Evolutionary conservation across 2,113 vertebrate species (phyloP), one percentile per base, ranked within the genome.

Genomic region (Podiceps cristatus): DNA sequence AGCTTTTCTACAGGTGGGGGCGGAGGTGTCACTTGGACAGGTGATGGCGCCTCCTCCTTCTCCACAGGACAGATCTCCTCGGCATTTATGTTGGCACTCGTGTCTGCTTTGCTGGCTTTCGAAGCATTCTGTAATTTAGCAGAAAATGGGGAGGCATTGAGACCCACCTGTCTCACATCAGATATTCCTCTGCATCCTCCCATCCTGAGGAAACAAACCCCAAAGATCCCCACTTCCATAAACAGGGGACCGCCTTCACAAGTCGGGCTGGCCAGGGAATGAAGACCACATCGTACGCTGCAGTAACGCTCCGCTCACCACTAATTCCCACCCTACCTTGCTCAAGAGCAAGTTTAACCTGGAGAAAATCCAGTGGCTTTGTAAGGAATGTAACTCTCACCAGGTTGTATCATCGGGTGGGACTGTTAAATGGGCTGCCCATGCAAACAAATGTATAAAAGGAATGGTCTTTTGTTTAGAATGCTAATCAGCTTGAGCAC

Each of bases 71-170:
- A 98, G 7, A 98, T 78, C 69, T 99, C 98, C 92, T 99, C 99
- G 0, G 98, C 91, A 1, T 98, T 98, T 44, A 97, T 72, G 81
- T 98, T 99, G 40, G 98, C 97, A 97, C 98, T 98, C 40, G 93
- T 95, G 91, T 99, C 99, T 7, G 98, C 98, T 97, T 99, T 99
- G 96, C 98, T 98, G 96, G 98, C 98, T 98, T 99, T 99, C 28
- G 99, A 99, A 93, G 99, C 99, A 25, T 99, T 99, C 99, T 99
- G 92, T 4, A 85, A 71, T 18, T 52, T 9, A 85, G 78, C 45
- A 94, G 31, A 93, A 42, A 73, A 42, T 0, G 7, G 33, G 67
- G 72, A 47, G 11, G 4, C 7, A 27, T 9, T 97, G 64, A 97
- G 55, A 40, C 33, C n/a, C n/a, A 5, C 14, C 13, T 28, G 55